These are phyloP conservation scores for Sinelater perroti DNA, from an alignment of 2,888 invertebrate genomes.

Conservation along the genomic window DNA sequence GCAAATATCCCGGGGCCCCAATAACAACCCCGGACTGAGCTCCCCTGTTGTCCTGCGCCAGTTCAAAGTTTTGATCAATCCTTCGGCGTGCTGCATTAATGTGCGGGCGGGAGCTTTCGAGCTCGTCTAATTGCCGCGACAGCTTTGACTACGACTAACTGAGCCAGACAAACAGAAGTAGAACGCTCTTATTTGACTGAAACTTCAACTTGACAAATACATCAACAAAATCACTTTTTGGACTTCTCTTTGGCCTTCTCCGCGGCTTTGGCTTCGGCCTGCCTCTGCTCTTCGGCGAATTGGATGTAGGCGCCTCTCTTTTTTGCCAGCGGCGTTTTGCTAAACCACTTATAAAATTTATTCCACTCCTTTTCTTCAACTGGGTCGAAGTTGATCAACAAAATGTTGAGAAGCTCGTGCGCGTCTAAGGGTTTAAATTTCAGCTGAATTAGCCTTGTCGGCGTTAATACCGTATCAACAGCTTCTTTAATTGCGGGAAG, in stretches of 20 bases:
- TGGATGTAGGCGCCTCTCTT: slow-evolving; percentile 54
- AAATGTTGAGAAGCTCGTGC: slow-evolving; percentile 63
- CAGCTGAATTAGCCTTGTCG: slow-evolving; percentile 64
- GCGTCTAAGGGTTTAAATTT: slow-evolving; percentile 64
- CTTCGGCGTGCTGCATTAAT: slow-evolving; percentile 10
- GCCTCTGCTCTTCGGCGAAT: slow-evolving; percentile 45
- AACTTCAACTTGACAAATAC: no score
- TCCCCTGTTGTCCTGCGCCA: slow-evolving; percentile 20
- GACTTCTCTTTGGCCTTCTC: slow-evolving; percentile 50
- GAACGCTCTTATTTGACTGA: no score
- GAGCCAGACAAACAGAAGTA: no score
- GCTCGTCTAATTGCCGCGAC: no score
- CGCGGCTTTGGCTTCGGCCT: slow-evolving; percentile 48
- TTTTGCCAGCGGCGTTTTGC: slow-evolving; percentile 54
- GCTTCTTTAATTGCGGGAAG: slow-evolving; percentile 62
- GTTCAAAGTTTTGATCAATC: slow-evolving; percentile 18
- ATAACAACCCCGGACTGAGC: slow-evolving; percentile 34
- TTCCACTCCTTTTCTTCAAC: slow-evolving; percentile 61
- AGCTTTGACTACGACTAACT: no score
- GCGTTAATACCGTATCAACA: slow-evolving; percentile 60
- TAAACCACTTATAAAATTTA: slow-evolving; percentile 64
- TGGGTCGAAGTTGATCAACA: slow-evolving; percentile 55
- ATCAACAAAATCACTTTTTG: no score
- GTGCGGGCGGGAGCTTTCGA: no score
- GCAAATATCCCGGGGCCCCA: slow-evolving; percentile 52